Conservation (phyloP, 2,797 vertebrate genomes). For the Periophthalmus magnuspinnatus region DNA sequence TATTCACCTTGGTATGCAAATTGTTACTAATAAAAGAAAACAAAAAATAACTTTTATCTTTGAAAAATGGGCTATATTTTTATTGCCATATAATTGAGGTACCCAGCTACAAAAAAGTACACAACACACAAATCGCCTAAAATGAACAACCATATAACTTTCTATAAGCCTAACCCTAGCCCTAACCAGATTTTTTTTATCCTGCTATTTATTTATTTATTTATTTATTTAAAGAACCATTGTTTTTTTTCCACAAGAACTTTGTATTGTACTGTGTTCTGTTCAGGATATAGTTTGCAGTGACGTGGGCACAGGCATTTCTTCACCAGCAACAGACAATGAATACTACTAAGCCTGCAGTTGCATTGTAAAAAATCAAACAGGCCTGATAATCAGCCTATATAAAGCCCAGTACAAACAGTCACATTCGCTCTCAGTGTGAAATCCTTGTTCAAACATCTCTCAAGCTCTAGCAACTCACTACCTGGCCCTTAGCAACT, state of each 20-base stretch:
- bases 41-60: too few species aligned
- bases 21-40: too few species aligned
- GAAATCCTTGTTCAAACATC: conserved; percentile 51
- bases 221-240: conserved; percentile 32
- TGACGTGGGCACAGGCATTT: background rate
- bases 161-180: background rate
- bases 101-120: too few species aligned
- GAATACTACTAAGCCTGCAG: conserved; percentile 21
- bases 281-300: background rate
- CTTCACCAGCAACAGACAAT: conserved; percentile 7
- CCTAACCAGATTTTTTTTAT: too few species aligned
- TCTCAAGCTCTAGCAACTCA: conserved; percentile 38
- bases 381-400: conserved; percentile 25
- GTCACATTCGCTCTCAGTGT: conserved; percentile 27
- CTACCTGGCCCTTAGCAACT: conserved; percentile 34
- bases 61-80: too few species aligned
- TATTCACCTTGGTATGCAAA: background rate
- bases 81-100: too few species aligned
- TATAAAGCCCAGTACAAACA: conserved; percentile 32
- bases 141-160: background rate
- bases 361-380: conserved; percentile 40
- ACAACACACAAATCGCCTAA: background rate
- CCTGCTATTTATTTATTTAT: conserved; percentile 14
- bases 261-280: too few species aligned
- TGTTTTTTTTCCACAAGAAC: background rate